Percentiles rank a stretch among this genome's conserved stretches.
Conservation (phyloP, 35 echinoderm and acorn worm species). For the Apostichopus parvimensis region DNA sequence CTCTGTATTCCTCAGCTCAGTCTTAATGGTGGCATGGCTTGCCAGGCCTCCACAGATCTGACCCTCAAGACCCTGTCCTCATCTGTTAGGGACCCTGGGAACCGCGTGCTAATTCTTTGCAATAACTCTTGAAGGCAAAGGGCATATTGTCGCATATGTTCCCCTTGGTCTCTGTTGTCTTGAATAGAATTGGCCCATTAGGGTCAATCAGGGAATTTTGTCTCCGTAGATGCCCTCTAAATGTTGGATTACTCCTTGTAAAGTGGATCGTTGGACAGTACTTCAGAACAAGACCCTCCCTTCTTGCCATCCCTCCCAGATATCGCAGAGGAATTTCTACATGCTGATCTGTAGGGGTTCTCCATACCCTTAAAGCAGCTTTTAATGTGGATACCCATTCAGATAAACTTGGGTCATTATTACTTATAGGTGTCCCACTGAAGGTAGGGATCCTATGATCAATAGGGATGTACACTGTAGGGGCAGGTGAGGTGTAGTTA, state of each 20-base stretch:
- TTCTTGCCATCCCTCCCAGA: slow-evolving; percentile 23
- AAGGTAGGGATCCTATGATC: slow-evolving; percentile 24
- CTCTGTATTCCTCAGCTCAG: too few species aligned
- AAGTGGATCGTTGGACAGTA: background rate
- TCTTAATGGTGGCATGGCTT: too few species aligned
- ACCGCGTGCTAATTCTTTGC: too few species aligned
- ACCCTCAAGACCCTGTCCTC: too few species aligned
- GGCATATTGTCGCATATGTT: too few species aligned
- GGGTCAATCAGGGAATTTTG: background rate
- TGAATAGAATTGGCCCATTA: background rate
- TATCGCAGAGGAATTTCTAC: background rate
- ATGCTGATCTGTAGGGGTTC: slow-evolving; percentile 25
- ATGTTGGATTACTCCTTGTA: background rate
- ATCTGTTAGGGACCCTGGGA: too few species aligned
- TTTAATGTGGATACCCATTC: background rate
- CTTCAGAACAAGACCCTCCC: background rate
- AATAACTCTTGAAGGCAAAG: too few species aligned
- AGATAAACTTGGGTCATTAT: slow-evolving; percentile 18
- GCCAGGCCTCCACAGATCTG: too few species aligned
- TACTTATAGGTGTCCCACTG: background rate
- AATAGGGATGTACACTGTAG: slow-evolving; percentile 23
- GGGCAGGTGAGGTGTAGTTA: background rate
- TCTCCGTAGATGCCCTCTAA: slow-evolving; percentile 38
- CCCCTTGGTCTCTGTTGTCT: too few species aligned
- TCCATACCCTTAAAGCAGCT: slow-evolving; percentile 2